Evolutionary conservation across 2,888 invertebrate genomes (phyloP).

Genomic region (Agrochola circellaris): DNA sequence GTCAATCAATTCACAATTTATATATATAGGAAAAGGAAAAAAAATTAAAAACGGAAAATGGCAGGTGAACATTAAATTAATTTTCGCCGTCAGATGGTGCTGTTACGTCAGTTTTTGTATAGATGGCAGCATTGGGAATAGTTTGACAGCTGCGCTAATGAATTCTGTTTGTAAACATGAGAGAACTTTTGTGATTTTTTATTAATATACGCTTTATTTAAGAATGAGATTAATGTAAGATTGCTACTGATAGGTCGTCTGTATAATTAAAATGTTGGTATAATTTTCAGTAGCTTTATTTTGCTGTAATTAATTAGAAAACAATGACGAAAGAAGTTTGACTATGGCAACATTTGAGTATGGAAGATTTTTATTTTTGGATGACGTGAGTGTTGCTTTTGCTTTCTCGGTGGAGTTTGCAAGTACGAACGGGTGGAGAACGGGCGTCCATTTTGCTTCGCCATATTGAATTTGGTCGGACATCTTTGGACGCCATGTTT

Average conservation of each 20-base stretch:
- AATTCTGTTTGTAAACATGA: conserved; percentile 42
- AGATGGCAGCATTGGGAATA: conserved; percentile 70
- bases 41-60: conserved; percentile 50
- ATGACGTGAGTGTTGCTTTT: conserved; percentile 76
- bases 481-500: conserved; percentile 94
- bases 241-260: too few species aligned
- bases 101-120: conserved; percentile 67
- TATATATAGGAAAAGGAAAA: conserved; percentile 77
- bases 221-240: background rate
- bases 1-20: too few species aligned
- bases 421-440: conserved; percentile 74
- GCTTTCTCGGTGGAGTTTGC: conserved; percentile 74
- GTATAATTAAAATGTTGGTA: background rate
- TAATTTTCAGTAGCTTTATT: conserved; percentile 6
- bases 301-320: conserved; percentile 17
- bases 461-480: conserved; percentile 92
- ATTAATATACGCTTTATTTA: conserved; percentile 1
- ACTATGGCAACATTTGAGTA: conserved; percentile 72
- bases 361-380: conserved; percentile 61
- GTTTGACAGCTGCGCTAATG: conserved; percentile 56
- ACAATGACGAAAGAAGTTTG: conserved; percentile 7
- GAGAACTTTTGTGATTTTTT: background rate
- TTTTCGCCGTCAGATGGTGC: conserved; percentile 75
- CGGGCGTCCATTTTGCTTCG: conserved; percentile 91
- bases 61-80: conserved; percentile 15